These are phyloP conservation scores for Serripes groenlandicus DNA, from an alignment of 2,888 invertebrate species.

Conservation along the genomic window DNA sequence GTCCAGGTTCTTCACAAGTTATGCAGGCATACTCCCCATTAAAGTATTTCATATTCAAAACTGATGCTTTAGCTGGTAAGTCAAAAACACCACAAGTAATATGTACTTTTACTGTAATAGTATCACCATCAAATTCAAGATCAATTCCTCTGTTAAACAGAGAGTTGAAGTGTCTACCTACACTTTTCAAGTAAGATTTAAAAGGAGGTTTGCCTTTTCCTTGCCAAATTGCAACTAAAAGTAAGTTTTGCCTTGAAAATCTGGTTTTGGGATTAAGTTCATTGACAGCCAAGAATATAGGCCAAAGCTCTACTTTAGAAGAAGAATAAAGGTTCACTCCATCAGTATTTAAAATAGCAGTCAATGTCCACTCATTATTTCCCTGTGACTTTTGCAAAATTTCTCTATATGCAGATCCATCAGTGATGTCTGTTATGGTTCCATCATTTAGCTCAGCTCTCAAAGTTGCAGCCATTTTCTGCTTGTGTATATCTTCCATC, in stretches of 20 bases:
- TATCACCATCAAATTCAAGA: conserved; percentile 19
- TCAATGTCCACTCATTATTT: no score
- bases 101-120: not conserved
- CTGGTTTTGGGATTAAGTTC: conserved; percentile 29
- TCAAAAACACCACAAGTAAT: conserved; percentile 8
- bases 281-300: conserved; percentile 44
- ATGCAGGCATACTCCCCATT: conserved; percentile 67
- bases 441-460: no score
- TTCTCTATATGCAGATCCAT: no score
- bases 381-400: no score
- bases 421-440: no score
- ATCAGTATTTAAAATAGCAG: conserved; percentile 43
- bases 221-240: conserved; percentile 60
- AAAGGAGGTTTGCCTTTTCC: conserved; percentile 66
- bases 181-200: not conserved
- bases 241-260: conserved; percentile 48
- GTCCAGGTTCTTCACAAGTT: conserved; percentile 67
- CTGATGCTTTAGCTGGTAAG: conserved; percentile 60
- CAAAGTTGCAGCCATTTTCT: no score
- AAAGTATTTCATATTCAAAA: conserved; percentile 64
- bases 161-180: conserved; percentile 26
- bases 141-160: conserved; percentile 43
- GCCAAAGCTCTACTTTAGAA: conserved; percentile 40
- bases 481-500: no score
- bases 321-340: conserved; percentile 23